Conservation (phyloP, 2,113 vertebrate species). For the Lasiurus borealis region DNA sequence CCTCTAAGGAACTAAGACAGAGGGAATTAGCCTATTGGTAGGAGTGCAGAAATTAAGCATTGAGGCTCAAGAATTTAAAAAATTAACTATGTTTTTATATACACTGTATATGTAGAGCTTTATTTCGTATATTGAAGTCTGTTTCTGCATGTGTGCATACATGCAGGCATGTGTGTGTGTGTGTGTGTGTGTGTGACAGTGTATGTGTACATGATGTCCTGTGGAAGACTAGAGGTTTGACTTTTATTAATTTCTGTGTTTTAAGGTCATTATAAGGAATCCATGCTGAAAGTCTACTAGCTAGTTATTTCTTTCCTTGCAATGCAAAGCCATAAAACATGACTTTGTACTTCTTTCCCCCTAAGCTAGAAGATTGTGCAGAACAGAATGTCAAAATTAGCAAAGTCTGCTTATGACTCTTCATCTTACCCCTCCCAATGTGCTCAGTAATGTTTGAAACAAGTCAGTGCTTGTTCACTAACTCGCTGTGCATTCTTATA, state of each 20-base stretch:
- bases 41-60: not conserved
- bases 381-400: not conserved
- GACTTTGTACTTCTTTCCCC: not conserved
- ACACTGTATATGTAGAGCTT: not conserved
- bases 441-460: constrained; percentile 57
- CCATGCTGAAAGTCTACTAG: not conserved
- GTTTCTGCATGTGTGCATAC: not conserved
- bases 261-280: not conserved
- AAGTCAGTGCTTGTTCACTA: constrained; percentile 61
- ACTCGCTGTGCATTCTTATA: constrained; percentile 43
- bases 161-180: accelerated
- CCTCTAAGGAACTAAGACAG: not conserved
- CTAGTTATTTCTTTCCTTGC: not conserved
- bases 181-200: not conserved
- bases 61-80: not conserved
- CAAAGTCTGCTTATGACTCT: constrained; percentile 40
- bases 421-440: not conserved
- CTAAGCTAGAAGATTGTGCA: not conserved
- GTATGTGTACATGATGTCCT: not conserved
- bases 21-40: not conserved
- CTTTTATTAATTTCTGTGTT: constrained; percentile 16
- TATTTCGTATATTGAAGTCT: not conserved
- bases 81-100: not conserved
- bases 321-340: not conserved
- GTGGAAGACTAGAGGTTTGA: not conserved